Evolutionary conservation across 2,888 invertebrate genomes (phyloP).

Genomic region (Noctua fimbriata): DNA sequence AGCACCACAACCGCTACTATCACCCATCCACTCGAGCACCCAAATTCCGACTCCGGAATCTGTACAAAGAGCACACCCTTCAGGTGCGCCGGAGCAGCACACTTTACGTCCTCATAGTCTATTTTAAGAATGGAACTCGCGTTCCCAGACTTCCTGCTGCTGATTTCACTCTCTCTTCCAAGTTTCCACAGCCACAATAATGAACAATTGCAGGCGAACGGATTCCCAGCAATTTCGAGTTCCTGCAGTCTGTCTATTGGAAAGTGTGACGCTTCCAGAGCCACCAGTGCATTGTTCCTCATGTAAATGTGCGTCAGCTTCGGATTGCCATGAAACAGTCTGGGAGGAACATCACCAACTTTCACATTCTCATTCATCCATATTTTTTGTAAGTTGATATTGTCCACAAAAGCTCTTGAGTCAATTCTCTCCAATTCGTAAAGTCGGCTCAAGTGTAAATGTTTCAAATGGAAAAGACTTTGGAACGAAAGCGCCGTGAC

Average conservation of each 20-base stretch:
- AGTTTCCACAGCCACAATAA: slow-evolving; percentile 96
- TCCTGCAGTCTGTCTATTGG: slow-evolving; percentile 94
- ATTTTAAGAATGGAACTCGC: slow-evolving; percentile 85
- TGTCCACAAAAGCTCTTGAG: slow-evolving; percentile 95
- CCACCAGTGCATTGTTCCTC: slow-evolving; percentile 93
- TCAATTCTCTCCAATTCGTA: slow-evolving; percentile 93
- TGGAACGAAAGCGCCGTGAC: slow-evolving; percentile 95
- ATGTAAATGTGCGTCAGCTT: slow-evolving; percentile 94
- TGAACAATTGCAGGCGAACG: slow-evolving; percentile 96
- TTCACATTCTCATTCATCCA: slow-evolving; percentile 94
- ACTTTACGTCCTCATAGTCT: slow-evolving; percentile 90
- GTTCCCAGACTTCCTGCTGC: slow-evolving; percentile 81
- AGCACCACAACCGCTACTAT: slow-evolving; percentile 89
- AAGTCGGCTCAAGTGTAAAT: slow-evolving; percentile 93
- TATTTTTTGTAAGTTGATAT: slow-evolving; percentile 94
- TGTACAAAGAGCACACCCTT: slow-evolving; percentile 88
- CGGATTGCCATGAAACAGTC: slow-evolving; percentile 96
- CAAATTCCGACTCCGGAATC: slow-evolving; percentile 91
- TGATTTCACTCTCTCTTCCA: slow-evolving; percentile 84
- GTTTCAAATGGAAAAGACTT: slow-evolving; percentile 95
- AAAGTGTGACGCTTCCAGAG: slow-evolving; percentile 95
- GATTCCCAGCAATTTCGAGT: slow-evolving; percentile 95
- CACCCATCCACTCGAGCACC: slow-evolving; percentile 91
- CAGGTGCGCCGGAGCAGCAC: slow-evolving; percentile 90
- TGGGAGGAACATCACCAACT: slow-evolving; percentile 93